These are phyloP conservation scores for Lophura nycthemera DNA, from an alignment of 2,113 vertebrate genomes.

Conservation along the genomic window DNA sequence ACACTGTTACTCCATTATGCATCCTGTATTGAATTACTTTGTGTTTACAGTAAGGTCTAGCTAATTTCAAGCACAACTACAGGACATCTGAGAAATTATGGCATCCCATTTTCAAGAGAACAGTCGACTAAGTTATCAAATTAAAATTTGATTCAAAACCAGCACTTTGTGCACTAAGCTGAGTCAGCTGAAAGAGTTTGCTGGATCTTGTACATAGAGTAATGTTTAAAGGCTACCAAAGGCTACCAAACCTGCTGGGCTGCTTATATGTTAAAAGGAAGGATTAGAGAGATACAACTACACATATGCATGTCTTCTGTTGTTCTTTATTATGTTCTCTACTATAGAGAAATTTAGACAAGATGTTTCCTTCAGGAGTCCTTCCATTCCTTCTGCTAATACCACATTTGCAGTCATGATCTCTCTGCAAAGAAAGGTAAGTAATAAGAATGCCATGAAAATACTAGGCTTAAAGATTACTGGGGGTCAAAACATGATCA, in stretches of 20 bases:
- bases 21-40: background rate
- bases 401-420: background rate
- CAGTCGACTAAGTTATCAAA: background rate
- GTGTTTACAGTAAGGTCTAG: background rate
- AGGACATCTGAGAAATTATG: background rate
- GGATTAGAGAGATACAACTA: background rate
- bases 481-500: background rate
- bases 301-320: background rate
- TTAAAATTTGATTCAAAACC: background rate
- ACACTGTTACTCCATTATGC: background rate
- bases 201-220: background rate
- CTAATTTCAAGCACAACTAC: background rate
- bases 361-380: background rate
- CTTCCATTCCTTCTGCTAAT: background rate
- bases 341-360: background rate
- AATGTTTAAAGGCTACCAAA: slow-evolving; percentile 2
- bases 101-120: background rate
- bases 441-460: background rate
- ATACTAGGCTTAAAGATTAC: background rate
- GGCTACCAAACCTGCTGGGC: background rate
- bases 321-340: background rate
- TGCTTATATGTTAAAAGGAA: background rate
- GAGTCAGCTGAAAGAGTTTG: background rate
- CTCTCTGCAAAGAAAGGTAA: background rate
- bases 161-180: rapidly evolving